phyloP scores from a whole-genome alignment of 2,113 vertebrate species.

The Rhinichthys klamathensis region DNA sequence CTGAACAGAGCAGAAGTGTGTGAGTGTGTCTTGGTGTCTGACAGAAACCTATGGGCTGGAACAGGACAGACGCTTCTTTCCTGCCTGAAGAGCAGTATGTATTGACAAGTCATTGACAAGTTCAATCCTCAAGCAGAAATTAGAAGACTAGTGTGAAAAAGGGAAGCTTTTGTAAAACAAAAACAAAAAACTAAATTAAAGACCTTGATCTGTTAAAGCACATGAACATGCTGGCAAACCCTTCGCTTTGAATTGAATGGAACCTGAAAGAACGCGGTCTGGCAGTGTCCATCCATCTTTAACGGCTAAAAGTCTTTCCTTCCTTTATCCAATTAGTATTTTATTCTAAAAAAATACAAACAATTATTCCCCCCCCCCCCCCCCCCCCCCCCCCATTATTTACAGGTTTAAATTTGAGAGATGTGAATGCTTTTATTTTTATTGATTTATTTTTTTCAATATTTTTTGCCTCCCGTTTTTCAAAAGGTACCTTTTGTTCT shows the following conservation, averaged over 20 bases:
- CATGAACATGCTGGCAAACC: conserved; percentile 35
- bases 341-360: conserved; percentile 80
- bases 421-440: conserved; percentile 51
- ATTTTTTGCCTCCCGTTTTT: conserved; percentile 71
- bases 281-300: conserved; percentile 67
- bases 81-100: conserved; percentile 30
- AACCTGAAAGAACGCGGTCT: conserved; percentile 58
- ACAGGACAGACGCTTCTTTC: conserved; percentile 63
- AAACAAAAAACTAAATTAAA: conserved; percentile 48
- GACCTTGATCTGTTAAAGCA: conserved; percentile 62
- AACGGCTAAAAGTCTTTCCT: conserved; percentile 48
- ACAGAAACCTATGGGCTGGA: conserved; percentile 79
- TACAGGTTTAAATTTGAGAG: conserved; percentile 70
- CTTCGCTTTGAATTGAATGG: conserved; percentile 18
- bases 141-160: conserved; percentile 65
- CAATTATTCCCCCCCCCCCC: conserved; percentile 27
- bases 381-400: conserved; percentile 47
- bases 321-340: conserved; percentile 49
- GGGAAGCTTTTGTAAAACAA: conserved; percentile 64
- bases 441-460: background rate
- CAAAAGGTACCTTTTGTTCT: conserved; percentile 58
- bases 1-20: conserved; percentile 75
- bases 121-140: conserved; percentile 24
- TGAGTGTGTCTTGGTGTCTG: conserved; percentile 68
- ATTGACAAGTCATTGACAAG: conserved; percentile 2